These are phyloP conservation scores for Eledona agricola DNA, from an alignment of 2,888 invertebrate genomes.

Conservation along the genomic window DNA sequence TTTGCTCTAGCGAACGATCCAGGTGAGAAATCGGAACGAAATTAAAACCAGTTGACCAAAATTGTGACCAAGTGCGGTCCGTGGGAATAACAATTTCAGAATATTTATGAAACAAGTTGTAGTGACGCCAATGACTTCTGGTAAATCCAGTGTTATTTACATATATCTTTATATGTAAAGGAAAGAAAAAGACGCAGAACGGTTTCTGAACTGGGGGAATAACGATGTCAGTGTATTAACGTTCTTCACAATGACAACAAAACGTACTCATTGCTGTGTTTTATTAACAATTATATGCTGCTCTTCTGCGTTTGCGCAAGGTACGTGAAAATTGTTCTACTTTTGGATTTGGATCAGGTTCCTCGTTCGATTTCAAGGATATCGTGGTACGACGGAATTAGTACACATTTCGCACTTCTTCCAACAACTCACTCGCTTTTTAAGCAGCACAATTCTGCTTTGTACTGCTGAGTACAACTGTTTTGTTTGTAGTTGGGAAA, in stretches of 20 bases:
- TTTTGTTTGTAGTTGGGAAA: conserved; percentile 50
- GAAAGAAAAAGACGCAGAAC: conserved; percentile 44
- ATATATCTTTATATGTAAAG: conserved; percentile 41
- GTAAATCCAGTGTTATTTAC: conserved; percentile 44
- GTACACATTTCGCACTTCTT: conserved; percentile 2
- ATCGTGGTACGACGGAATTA: conserved; percentile 11
- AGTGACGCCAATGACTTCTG: conserved; percentile 44
- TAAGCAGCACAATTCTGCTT: too few species aligned
- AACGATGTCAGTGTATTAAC: conserved; percentile 41
- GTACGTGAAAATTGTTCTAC: conserved; percentile 36
- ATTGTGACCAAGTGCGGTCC: conserved; percentile 12
- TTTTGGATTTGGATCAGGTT: conserved; percentile 28
- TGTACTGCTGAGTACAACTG: too few species aligned
- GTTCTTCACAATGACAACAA: conserved; percentile 35
- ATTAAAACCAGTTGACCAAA: conserved; percentile 17
- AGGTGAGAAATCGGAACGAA: conserved; percentile 11
- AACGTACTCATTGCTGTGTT: conserved; percentile 30
- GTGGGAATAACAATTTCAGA: conserved; percentile 19
- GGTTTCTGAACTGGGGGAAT: conserved; percentile 35
- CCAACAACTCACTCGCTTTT: conserved; percentile 8
- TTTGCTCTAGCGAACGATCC: conserved; percentile 28
- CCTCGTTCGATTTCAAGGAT: conserved; percentile 30
- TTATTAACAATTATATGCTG: conserved; percentile 32
- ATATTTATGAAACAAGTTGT: conserved; percentile 36
- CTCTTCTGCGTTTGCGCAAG: conserved; percentile 40